phyloP scores from a whole-genome alignment of 1,140 invertebrate species.

The Xylocopa sonorina region DNA sequence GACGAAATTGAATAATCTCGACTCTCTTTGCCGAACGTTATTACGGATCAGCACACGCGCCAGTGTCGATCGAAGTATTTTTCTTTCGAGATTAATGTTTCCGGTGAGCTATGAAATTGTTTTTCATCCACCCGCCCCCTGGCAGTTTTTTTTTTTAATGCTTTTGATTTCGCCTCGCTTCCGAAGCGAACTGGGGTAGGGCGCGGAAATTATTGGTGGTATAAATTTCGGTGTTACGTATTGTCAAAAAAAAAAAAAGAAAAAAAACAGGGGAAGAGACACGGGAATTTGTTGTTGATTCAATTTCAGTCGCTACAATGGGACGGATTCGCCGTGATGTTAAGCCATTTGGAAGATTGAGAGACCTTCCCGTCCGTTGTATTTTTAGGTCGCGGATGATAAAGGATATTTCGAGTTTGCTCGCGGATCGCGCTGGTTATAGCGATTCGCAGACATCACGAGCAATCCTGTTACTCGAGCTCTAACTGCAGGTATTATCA shows the following conservation, averaged over 20 bases:
- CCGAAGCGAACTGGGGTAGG: not conserved
- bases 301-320: not conserved
- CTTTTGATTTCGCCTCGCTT: not conserved
- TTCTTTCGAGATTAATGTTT: no score
- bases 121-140: no score
- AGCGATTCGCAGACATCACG: not conserved
- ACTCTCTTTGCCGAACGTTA: not conserved
- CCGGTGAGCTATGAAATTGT: not conserved
- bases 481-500: no score
- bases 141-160: not conserved
- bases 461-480: not conserved
- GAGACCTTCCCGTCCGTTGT: not conserved
- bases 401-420: not conserved
- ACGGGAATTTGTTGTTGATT: conserved; percentile 6
- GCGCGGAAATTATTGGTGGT: not conserved
- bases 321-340: conserved; percentile 1
- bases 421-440: not conserved
- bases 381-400: not conserved
- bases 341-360: conserved; percentile 32
- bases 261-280: conserved; percentile 1
- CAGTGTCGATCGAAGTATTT: no score
- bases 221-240: not conserved
- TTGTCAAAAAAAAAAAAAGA: no score
- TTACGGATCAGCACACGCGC: not conserved
- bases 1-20: not conserved